phyloP scores from a whole-genome alignment of 2,797 vertebrate genomes.

The Takifugu rubripes region DNA sequence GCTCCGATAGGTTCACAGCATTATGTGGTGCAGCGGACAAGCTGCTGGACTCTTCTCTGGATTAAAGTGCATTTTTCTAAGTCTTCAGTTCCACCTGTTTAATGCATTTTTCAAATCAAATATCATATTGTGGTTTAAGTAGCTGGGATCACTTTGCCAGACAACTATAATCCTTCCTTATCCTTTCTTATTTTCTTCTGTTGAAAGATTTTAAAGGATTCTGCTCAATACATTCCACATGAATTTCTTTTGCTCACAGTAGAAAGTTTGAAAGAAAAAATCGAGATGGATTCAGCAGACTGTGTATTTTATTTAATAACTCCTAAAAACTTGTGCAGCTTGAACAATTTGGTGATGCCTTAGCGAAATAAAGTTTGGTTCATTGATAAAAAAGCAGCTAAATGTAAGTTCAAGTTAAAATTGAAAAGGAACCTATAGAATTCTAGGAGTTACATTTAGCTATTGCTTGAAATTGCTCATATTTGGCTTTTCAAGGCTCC shows the following conservation, averaged over 20 bases:
- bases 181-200: background rate
- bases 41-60: no score
- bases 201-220: background rate
- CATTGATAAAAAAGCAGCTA: no score
- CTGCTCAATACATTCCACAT: background rate
- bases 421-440: no score
- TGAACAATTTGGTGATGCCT: no score
- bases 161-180: background rate
- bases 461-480: no score
- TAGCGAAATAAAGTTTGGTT: no score
- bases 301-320: background rate
- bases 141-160: background rate
- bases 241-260: background rate
- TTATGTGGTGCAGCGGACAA: no score
- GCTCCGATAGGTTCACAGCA: no score
- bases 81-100: constrained; percentile 4
- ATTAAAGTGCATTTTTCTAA: background rate
- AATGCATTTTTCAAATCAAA: constrained; percentile 1
- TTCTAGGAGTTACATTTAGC: no score
- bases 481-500: no score
- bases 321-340: background rate
- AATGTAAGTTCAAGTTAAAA: no score
- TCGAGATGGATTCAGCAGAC: background rate
- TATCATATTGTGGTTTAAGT: background rate
- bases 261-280: background rate